These are phyloP conservation scores for Sialis fuliginosa DNA, from an alignment of 2,888 invertebrate species.

Conservation along the genomic window DNA sequence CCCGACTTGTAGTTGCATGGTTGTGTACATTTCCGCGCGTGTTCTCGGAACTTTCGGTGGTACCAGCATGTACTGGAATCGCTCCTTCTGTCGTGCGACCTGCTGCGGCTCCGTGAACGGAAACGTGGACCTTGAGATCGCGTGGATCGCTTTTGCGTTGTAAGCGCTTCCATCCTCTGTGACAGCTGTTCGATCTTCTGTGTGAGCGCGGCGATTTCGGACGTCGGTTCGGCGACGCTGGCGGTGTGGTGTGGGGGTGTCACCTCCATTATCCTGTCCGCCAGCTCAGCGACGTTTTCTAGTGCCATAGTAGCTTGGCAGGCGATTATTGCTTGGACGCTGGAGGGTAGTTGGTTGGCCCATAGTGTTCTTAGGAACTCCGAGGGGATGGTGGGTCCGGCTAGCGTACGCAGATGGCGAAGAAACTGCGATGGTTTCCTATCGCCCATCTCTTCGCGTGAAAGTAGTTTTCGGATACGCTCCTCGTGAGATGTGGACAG, in stretches of 20 bases:
- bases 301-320: background rate
- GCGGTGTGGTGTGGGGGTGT: constrained; percentile 1
- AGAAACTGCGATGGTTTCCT: constrained; percentile 15
- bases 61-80: constrained; percentile 8
- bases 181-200: too few relatives aligned
- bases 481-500: background rate
- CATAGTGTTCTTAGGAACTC: constrained; percentile 10
- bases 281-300: background rate
- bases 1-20: constrained; percentile 6
- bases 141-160: too few relatives aligned
- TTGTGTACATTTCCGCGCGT: constrained; percentile 6
- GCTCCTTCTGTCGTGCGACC: too few relatives aligned
- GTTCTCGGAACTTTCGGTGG: constrained; percentile 7
- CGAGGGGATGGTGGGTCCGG: constrained; percentile 9
- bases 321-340: background rate
- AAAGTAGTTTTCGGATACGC: constrained; percentile 7
- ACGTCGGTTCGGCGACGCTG: background rate
- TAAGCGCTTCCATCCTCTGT: too few relatives aligned
- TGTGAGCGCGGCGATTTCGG: background rate
- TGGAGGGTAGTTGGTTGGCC: constrained; percentile 8
- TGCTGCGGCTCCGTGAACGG: too few relatives aligned
- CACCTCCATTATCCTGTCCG: background rate
- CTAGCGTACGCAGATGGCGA: constrained; percentile 10
- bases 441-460: constrained; percentile 8
- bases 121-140: too few relatives aligned